A percentile compares a stretch with the other conserved stretches of the same genome.
These are phyloP conservation scores for Meleagris gallopavo DNA, from an alignment of 2,113 vertebrate genomes.

Conservation along the genomic window DNA sequence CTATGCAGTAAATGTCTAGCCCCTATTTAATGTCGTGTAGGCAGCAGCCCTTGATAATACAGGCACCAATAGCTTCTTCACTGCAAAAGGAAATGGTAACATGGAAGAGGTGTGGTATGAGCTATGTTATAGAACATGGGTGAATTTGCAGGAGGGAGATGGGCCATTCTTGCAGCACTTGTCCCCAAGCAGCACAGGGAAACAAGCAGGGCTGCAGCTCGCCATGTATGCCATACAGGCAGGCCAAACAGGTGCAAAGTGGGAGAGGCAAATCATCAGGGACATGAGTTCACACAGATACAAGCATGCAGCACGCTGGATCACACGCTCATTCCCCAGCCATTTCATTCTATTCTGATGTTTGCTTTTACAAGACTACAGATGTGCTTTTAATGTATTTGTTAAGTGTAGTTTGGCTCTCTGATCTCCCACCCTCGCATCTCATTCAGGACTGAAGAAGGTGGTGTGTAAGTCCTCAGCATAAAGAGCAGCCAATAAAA, in stretches of 20 bases:
- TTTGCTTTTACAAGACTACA: neutral
- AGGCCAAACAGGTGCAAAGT: neutral
- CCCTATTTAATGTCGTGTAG: neutral
- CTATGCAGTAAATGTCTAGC: neutral
- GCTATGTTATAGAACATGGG: neutral
- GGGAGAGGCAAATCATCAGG: neutral
- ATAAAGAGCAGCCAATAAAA: neutral
- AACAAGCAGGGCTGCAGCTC: neutral
- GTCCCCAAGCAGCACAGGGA: neutral
- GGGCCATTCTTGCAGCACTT: neutral
- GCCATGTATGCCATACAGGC: neutral
- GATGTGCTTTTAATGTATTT: neutral
- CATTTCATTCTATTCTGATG: neutral
- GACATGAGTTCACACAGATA: neutral
- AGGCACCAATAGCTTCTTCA: neutral
- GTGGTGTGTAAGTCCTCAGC: neutral
- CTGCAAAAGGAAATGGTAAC: neutral
- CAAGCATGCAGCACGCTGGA: neutral
- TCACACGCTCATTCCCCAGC: neutral
- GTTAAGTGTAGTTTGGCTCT: neutral
- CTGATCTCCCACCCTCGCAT: neutral
- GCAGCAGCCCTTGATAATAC: accelerated
- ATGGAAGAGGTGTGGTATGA: neutral
- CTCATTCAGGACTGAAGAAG: neutral
- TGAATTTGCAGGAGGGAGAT: neutral